Evolutionary conservation across 2,113 vertebrate genomes (phyloP), one percentile per base, ranked within the genome.

Genomic region (Nannospalax galili): DNA sequence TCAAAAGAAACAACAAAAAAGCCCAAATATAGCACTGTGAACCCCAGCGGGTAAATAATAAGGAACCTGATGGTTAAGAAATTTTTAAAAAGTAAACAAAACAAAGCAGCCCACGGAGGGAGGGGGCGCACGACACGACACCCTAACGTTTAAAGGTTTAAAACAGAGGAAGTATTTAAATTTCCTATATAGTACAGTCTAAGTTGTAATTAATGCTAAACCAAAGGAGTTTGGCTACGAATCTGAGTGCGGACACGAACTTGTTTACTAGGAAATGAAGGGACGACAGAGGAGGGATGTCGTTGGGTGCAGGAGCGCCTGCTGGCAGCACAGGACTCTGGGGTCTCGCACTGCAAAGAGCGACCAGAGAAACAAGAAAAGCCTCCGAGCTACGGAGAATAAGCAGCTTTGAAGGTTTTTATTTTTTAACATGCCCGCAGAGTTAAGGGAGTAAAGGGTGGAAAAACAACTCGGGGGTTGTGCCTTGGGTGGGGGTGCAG

Each of bases 201-300:
- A 92, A 95, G 17, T 70, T 92, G 17, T 14, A 85, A 88, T 64
- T 84, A 92, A 74, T 58, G 17, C 67, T 75, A 87, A 24, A 81
- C 7, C 87, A n/a, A 92, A 77, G 4, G 42, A 24, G 45, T 35
- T 62, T 84, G 72, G 9, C 60, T 64, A 56, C 19, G 15, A 22
- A 81, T 64, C 20, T 37, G 28, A 84, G 58, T 40, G 7, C 89
- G 60, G 19, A 56, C 35, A 70, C 7, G 10, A 88, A 87, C 72
- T 92, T 40, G 70, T 92, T 93, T 92, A 88, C 72, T 19, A 82
- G 52, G 85, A 93, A 92, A 78, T 20, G 20, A 42, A 65, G 15
- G 5, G 5, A 48, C 45, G 58, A 58, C 58, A 35, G 52, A 30
- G 72, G 32, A 45, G 58, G 37, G 64, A 17, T 88, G 86, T 48